Evolutionary conservation across 1,140 invertebrate genomes (phyloP), one percentile per base, ranked within the genome.

Genomic region (Drosophila repletoides): DNA sequence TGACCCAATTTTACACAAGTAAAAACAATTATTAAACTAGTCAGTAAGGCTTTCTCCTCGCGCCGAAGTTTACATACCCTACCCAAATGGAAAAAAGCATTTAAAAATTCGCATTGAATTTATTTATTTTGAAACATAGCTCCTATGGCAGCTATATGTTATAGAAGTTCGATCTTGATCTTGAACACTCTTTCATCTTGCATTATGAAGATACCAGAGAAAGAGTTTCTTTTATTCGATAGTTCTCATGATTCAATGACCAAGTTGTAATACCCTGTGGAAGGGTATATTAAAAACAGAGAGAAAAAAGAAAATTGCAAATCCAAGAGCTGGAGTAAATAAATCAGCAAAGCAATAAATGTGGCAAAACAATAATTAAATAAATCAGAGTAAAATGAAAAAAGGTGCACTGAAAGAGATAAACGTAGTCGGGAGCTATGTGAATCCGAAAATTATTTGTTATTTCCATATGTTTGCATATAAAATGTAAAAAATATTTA

Each of bases 301-400:
- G 12, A 1, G n/a, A 38, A 72, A 59, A 63, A 40, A 15, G 52
- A 65, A 26, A 43, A 26, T 15, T 9, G 2, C 10, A 31, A 17
- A 14, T 14, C 9, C 19, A 9, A 7, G n/a, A n/a, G n/a, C n/a
- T n/a, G n/a, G n/a, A 52, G 31, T 59, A 59, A 51, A 68, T 41
- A 51, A 66, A 40, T 24, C 43, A 56, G 56, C 45, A 38, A 49
- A 67, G 28, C 29, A 28, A 38, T 46, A 74, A 76, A 61, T 34
- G 36, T 43, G 41, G 43, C 60, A 58, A 69, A 76, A 74, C 58
- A 65, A 61, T 84, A 58, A 74, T 72, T 79, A 86, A 83, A 79
- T 65, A 43, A 60, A 64, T 59, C 7, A 22, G 10, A 38, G 36
- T 19, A 41, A 17, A 12, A 22, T 7, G 38, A 45, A 2, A 17